Evolutionary conservation across 2,888 invertebrate genomes (phyloP), one percentile per base, ranked within the genome.

Genomic region (Abrostola tripartita): DNA sequence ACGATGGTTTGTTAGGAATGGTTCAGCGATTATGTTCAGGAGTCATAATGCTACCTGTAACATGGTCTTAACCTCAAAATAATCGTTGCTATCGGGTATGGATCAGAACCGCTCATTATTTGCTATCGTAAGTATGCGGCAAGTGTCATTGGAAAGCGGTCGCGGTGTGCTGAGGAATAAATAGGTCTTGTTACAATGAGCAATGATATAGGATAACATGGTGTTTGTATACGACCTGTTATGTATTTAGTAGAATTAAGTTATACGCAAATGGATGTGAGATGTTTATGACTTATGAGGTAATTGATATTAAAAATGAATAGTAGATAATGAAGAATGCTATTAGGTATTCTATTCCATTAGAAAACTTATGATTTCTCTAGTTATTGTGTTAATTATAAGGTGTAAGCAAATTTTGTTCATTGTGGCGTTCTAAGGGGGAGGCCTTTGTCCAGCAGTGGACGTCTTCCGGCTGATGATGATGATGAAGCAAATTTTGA

Each of bases 141-240:
- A 80, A 81, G 85, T 85, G 86, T 81, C 84, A 80, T 79, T 85
- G 79, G 88, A 88, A 88, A 88, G 88, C 80, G 74, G 76, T 72
- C 67, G 70, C 68, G 52, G 61, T 58, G 52, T 10, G 24, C 58
- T 61, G 72, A 66, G 66, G 73, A 65, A 77, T 79, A 80, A 78
- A 74, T 72, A 79, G 76, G 76, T 62, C 80, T 70, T 60, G 78
- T 66, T 76, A 73, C 63, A 65, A 64, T 67, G 71, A 69, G 53
- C 47, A 35, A 40, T 56, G 60, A 67, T 35, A 14, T 58, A 44
- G 36, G 55, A 74, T 36, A 52, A 42, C 44, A 60, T 77, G 36
- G 71, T 65, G 53, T 44, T 47, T 47, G 10, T 9, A 10, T 41
- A 24, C 24, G 24, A 24, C 1, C 24, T 24, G 4, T 55, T 14